Conservation (phyloP, 2,888 invertebrate species). For the Rhimphoctona megacephalus region DNA sequence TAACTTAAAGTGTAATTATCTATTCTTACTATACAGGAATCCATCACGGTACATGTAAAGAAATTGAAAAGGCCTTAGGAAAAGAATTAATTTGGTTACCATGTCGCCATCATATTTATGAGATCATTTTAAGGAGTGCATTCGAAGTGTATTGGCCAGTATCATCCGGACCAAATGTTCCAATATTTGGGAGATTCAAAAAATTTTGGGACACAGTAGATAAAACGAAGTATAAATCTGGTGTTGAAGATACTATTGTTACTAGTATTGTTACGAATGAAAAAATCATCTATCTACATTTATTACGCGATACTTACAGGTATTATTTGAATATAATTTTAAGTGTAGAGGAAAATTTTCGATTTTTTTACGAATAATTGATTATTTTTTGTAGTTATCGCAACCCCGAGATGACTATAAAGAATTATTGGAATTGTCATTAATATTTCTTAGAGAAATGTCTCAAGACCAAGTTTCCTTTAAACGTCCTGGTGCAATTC, state of each 20-base stretch:
- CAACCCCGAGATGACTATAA: conserved; percentile 34
- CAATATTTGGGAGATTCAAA: background rate
- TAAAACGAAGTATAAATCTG: background rate
- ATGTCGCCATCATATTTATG: background rate
- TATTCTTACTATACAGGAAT: background rate
- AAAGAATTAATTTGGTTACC: background rate
- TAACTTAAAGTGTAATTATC: no score
- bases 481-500: background rate
- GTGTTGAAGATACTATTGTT: background rate
- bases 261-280: background rate
- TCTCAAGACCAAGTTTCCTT: background rate
- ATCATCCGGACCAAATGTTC: background rate
- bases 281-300: background rate
- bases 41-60: background rate
- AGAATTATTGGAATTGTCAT: background rate
- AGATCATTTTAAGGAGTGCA: background rate
- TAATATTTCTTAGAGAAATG: background rate
- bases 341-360: no score
- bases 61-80: background rate
- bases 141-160: background rate
- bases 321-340: no score
- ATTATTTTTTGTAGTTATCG: background rate
- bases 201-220: background rate
- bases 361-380: background rate
- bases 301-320: background rate